A percentile compares a stretch with the other conserved stretches of the same genome.
Conservation (phyloP, 2,797 vertebrate genomes). For the Sebastes matsubarae region DNA sequence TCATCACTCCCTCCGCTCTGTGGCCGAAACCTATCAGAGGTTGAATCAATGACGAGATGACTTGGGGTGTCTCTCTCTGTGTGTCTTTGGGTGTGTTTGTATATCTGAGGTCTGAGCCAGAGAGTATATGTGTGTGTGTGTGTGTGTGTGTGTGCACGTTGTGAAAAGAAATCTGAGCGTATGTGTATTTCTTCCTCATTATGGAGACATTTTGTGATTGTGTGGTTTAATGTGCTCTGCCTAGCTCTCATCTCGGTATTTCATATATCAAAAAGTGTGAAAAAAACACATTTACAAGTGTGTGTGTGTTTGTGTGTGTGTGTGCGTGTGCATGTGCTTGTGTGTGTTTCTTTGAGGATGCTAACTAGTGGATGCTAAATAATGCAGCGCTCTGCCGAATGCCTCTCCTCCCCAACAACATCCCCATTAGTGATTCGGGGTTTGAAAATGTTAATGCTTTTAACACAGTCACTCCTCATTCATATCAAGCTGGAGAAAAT, state of each 20-base stretch:
- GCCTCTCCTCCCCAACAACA: constrained; percentile 74
- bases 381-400: constrained; percentile 74
- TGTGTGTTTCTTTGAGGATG: constrained; percentile 59
- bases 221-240: constrained; percentile 32
- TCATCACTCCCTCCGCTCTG: constrained; percentile 67
- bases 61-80: constrained; percentile 33
- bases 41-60: constrained; percentile 62
- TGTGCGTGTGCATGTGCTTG: background rate
- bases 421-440: constrained; percentile 69
- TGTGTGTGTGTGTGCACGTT: background rate
- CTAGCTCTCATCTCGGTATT: constrained; percentile 34
- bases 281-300: constrained; percentile 25
- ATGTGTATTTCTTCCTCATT: constrained; percentile 41
- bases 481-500: constrained; percentile 57
- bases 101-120: constrained; percentile 21
- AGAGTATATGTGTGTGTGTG: constrained; percentile 14
- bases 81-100: constrained; percentile 17
- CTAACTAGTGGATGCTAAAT: constrained; percentile 73
- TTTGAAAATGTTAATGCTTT: constrained; percentile 79
- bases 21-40: constrained; percentile 67
- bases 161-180: background rate
- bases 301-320: background rate
- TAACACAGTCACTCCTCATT: constrained; percentile 68
- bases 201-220: constrained; percentile 36
- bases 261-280: constrained; percentile 44